These are phyloP conservation scores for Aplocera efformata DNA, from an alignment of 2,888 invertebrate species.

Conservation along the genomic window DNA sequence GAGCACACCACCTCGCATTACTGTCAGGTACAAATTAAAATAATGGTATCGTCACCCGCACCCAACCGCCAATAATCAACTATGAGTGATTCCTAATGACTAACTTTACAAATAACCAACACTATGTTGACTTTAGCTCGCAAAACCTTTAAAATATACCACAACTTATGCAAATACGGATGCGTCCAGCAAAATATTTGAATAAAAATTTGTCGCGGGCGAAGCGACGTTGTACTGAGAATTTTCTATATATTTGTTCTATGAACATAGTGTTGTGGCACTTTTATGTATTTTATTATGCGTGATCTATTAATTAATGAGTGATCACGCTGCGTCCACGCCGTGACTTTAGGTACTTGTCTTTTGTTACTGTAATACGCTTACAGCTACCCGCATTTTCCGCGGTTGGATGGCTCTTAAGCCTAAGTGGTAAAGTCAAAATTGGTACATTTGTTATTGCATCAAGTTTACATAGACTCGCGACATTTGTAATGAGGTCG, in stretches of 20 bases:
- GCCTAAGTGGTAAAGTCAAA: constrained; percentile 8
- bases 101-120: constrained; percentile 63
- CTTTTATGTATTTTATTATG: constrained; percentile 45
- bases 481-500: constrained; percentile 28
- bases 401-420: constrained; percentile 13
- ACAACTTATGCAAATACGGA: constrained; percentile 44
- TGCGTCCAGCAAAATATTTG: constrained; percentile 34
- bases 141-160: constrained; percentile 41
- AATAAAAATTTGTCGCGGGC: constrained; percentile 29
- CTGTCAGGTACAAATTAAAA: constrained; percentile 41
- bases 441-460: constrained; percentile 2
- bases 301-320: constrained; percentile 52
- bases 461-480: constrained; percentile 14
- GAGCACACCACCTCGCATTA: constrained; percentile 59
- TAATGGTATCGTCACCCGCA: constrained; percentile 42
- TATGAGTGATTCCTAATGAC: constrained; percentile 60
- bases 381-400: constrained; percentile 9
- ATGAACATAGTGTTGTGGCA: constrained; percentile 30
- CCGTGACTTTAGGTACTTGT: constrained; percentile 35
- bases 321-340: constrained; percentile 41
- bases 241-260: constrained; percentile 38
- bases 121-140: constrained; percentile 57
- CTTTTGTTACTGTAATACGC: constrained; percentile 2
- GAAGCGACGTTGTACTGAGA: constrained; percentile 26
- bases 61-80: constrained; percentile 59